phyloP scores from a whole-genome alignment of 2,113 vertebrate genomes.

The Ciconia boyciana region DNA sequence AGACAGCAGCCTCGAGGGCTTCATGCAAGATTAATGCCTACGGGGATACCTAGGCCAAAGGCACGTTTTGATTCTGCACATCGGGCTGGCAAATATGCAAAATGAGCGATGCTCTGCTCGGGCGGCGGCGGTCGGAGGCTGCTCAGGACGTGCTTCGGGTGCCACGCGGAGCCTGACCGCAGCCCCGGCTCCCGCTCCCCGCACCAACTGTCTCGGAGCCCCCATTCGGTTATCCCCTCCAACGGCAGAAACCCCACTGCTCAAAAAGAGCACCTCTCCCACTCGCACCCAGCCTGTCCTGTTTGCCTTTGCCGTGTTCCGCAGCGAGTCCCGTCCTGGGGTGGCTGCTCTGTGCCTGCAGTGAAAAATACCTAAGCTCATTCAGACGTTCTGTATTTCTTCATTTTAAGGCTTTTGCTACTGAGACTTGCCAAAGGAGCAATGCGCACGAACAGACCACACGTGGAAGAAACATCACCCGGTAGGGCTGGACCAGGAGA shows the following conservation, averaged over 20 bases:
- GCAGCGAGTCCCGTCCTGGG: rapidly evolving
- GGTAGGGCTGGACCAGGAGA: not conserved
- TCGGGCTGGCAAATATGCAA: not conserved
- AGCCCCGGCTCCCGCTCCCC: too few species aligned
- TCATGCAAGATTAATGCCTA: not conserved
- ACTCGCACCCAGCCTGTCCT: not conserved
- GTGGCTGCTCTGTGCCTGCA: not conserved
- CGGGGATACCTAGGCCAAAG: not conserved
- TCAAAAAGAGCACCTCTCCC: too few species aligned
- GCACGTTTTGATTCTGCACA: not conserved
- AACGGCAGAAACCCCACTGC: rapidly evolving
- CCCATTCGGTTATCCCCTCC: not conserved
- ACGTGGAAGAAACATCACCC: rapidly evolving
- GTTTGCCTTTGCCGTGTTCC: rapidly evolving
- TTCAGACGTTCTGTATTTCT: not conserved
- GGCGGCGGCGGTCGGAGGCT: not conserved
- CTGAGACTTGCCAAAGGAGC: not conserved
- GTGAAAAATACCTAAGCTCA: not conserved
- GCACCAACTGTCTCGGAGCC: rapidly evolving
- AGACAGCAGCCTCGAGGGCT: not conserved
- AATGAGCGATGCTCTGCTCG: not conserved
- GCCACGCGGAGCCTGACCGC: not conserved
- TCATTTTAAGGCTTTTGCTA: not conserved
- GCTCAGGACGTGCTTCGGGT: rapidly evolving
- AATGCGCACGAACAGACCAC: rapidly evolving